phyloP scores from a whole-genome alignment of 2,113 vertebrate genomes.

The Maccullochella peelii region DNA sequence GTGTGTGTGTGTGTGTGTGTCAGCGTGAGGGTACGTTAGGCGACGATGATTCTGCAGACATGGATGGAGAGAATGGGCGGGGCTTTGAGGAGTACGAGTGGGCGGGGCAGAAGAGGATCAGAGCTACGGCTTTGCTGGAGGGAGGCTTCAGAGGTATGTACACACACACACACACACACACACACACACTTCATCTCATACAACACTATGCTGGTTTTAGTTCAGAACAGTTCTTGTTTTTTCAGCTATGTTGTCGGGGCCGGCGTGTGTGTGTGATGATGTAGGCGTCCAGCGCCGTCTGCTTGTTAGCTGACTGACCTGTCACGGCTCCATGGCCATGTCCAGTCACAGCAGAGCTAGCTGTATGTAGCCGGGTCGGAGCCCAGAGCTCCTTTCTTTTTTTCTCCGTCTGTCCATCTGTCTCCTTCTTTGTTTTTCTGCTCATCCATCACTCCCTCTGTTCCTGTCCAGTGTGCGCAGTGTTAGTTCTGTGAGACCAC shows the following conservation, averaged over 20 bases:
- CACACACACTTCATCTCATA: neutral
- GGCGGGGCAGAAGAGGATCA: slow-evolving; percentile 99
- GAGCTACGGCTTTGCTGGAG: slow-evolving; percentile 95
- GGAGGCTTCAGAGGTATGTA: slow-evolving; percentile 95
- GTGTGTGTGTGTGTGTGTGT: slow-evolving; percentile 47
- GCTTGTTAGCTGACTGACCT: slow-evolving; percentile 5
- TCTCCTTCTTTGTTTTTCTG: slow-evolving; percentile 32
- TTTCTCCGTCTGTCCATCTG: neutral
- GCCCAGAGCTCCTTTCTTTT: neutral
- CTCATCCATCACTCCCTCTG: slow-evolving; percentile 61
- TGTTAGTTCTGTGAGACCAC: slow-evolving; percentile 12
- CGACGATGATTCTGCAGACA: slow-evolving; percentile 95
- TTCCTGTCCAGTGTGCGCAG: slow-evolving; percentile 35
- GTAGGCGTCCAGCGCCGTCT: neutral
- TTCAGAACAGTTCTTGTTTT: neutral
- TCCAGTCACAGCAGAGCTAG: slow-evolving; percentile 24
- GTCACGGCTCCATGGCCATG: neutral
- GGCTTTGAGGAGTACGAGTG: slow-evolving; percentile 99
- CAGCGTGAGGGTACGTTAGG: slow-evolving; percentile 95
- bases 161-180: neutral
- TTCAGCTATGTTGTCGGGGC: neutral
- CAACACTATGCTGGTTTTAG: neutral
- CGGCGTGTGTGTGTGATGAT: neutral
- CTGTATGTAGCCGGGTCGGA: neutral
- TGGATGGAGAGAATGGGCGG: slow-evolving; percentile 94